Percentiles rank a stretch among this genome's conserved stretches.
Evolutionary conservation across 1,140 invertebrate genomes (phyloP).

Genomic region (Bombus picipes): DNA sequence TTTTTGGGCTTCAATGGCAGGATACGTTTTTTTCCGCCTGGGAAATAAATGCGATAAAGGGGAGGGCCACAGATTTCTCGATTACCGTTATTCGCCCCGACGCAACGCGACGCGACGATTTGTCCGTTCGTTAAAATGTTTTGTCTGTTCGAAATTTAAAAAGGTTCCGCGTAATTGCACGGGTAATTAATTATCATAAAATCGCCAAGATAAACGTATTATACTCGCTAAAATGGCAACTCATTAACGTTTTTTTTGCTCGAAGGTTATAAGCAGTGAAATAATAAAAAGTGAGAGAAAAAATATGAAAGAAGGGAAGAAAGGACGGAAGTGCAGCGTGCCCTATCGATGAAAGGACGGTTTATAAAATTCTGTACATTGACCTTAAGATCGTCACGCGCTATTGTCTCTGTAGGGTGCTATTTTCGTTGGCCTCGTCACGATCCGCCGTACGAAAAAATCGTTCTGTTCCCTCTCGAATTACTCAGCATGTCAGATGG

Average conservation of each 20-base stretch:
- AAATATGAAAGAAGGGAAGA: background rate
- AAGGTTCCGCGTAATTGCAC: background rate
- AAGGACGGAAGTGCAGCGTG: background rate
- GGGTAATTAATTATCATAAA: conserved; percentile 26
- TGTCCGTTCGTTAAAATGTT: background rate
- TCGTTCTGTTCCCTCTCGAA: conserved; percentile 53
- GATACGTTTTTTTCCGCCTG: background rate
- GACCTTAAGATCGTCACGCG: conserved; percentile 55
- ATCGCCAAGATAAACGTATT: background rate
- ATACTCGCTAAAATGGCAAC: background rate
- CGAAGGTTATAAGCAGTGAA: no score
- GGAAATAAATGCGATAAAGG: background rate
- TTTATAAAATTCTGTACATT: conserved; percentile 12
- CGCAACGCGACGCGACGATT: background rate
- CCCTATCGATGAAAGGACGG: background rate
- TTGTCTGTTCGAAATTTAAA: background rate
- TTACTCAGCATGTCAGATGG: conserved; percentile 34
- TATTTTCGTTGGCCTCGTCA: conserved; percentile 59
- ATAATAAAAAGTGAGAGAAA: background rate
- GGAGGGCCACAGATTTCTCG: background rate
- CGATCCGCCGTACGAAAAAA: conserved; percentile 60
- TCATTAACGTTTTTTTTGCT: conserved; percentile 18
- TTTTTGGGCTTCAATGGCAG: background rate
- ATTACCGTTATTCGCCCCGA: background rate
- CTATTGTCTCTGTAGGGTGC: conserved; percentile 51